These are phyloP conservation scores for Apomyelois bistriatella DNA, from an alignment of 2,888 invertebrate species.

Conservation along the genomic window DNA sequence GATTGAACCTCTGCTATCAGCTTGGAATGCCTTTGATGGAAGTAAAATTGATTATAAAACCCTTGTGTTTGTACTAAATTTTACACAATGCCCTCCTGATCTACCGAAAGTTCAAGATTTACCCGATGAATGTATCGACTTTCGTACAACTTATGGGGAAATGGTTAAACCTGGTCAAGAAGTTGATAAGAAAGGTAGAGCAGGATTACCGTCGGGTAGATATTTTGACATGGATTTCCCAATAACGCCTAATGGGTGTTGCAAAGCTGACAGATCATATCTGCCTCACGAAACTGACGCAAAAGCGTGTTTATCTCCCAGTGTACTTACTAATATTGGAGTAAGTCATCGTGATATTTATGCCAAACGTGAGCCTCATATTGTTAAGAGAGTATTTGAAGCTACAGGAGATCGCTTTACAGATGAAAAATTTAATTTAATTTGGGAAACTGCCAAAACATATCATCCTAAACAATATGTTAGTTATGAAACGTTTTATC, in stretches of 20 bases:
- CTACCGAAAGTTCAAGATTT: conserved; percentile 47
- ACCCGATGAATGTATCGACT: conserved; percentile 30
- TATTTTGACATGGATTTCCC: conserved; percentile 41
- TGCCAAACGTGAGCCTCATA: conserved; percentile 20
- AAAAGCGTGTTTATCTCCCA: conserved; percentile 34
- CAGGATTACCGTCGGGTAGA: conserved; percentile 42
- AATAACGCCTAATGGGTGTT: conserved; percentile 31
- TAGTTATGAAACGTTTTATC: conserved; percentile 66
- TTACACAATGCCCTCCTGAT: conserved; percentile 35
- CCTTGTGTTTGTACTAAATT: conserved; percentile 56
- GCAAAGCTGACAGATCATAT: conserved; percentile 31
- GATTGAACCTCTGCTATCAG: conserved; percentile 52
- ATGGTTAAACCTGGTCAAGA: conserved; percentile 36
- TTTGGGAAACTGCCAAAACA: conserved; percentile 61
- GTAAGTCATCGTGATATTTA: conserved; percentile 33
- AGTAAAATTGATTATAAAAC: conserved; percentile 52
- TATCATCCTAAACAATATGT: conserved; percentile 59
- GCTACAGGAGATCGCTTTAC: conserved; percentile 52
- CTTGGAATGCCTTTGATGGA: conserved; percentile 41
- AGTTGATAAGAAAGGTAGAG: conserved; percentile 23
- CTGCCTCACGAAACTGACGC: conserved; percentile 40
- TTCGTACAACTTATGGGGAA: conserved; percentile 41
- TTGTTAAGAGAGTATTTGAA: conserved; percentile 56
- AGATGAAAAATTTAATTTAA: conserved; percentile 53
- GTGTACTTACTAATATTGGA: conserved; percentile 29